Conservation (phyloP, 2,888 invertebrate genomes). For the Nipponacmea schrenckii region DNA sequence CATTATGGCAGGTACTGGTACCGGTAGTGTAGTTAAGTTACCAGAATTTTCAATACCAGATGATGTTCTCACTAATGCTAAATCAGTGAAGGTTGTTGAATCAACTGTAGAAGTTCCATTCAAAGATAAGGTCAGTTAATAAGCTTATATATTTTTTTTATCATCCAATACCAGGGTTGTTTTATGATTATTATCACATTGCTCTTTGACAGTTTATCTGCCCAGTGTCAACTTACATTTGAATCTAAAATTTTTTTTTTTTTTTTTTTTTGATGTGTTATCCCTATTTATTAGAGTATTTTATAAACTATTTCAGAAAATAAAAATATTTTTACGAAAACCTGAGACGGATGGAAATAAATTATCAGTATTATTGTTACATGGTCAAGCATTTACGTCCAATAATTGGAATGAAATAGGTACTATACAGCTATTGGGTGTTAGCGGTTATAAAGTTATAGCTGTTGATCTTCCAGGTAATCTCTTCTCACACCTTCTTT, state of each 20-base stretch:
- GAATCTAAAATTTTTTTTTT: neutral
- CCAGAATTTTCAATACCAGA: neutral
- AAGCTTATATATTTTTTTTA: too few species aligned
- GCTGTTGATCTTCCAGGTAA: constrained; percentile 71
- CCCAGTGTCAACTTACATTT: too few species aligned
- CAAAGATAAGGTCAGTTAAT: neutral
- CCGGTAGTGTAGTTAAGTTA: neutral
- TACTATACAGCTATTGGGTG: constrained; percentile 66
- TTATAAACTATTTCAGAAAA: constrained; percentile 34
- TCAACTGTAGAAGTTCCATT: neutral
- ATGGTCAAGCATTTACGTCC: constrained; percentile 69
- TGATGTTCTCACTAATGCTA: constrained; percentile 4
- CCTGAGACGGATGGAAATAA: constrained; percentile 26
- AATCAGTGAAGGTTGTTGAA: constrained; percentile 4
- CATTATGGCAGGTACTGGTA: neutral
- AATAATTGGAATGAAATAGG: constrained; percentile 68
- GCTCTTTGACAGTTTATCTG: too few species aligned
- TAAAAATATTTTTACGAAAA: constrained; percentile 39
- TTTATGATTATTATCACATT: too few species aligned
- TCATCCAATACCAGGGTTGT: too few species aligned
- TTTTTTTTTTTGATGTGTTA: neutral
- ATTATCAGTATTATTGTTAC: constrained; percentile 67
- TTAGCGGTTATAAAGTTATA: constrained; percentile 67
- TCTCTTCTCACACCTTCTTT: neutral
- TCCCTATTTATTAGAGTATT: too few species aligned